Conservation (phyloP, 2,888 invertebrate genomes). For the Pristionchus maxplancki region DNA sequence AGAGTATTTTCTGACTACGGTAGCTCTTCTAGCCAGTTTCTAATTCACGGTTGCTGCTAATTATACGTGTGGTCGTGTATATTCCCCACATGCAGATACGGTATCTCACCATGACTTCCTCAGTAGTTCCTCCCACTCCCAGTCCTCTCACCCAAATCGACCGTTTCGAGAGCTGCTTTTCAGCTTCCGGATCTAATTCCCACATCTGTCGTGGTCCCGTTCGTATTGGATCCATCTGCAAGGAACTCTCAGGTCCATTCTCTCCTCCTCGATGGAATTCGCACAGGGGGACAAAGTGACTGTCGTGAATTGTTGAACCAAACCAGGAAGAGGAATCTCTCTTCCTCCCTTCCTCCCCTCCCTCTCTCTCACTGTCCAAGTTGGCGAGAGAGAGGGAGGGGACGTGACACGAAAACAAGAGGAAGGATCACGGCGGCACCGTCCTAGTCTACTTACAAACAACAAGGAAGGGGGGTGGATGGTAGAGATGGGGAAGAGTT, state of each 20-base stretch:
- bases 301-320: not conserved
- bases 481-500: not conserved
- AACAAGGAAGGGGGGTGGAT: not conserved
- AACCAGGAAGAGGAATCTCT: slow-evolving; percentile 19
- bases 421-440: slow-evolving; percentile 23
- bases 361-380: slow-evolving; percentile 38
- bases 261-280: not conserved
- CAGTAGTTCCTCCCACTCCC: not conserved
- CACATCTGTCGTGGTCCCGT: slow-evolving; percentile 4
- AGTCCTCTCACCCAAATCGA: slow-evolving; percentile 26
- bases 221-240: not conserved
- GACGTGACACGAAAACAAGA: slow-evolving; percentile 39
- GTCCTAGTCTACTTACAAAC: slow-evolving; percentile 33
- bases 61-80: no score
- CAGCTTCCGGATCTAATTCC: slow-evolving; percentile 1
- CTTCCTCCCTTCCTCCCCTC: not conserved
- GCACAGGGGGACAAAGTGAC: not conserved
- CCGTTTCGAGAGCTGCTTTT: not conserved
- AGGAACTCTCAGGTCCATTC: not conserved
- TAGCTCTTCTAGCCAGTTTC: no score
- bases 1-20: no score
- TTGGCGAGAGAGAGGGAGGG: slow-evolving; percentile 9
- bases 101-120: slow-evolving; percentile 3
- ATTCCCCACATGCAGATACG: no score
- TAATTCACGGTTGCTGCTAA: not conserved